Percentiles rank a stretch among this genome's conserved stretches.
Conservation (phyloP, 2,797 vertebrate genomes). For the Chaenodraco wilsoni region DNA sequence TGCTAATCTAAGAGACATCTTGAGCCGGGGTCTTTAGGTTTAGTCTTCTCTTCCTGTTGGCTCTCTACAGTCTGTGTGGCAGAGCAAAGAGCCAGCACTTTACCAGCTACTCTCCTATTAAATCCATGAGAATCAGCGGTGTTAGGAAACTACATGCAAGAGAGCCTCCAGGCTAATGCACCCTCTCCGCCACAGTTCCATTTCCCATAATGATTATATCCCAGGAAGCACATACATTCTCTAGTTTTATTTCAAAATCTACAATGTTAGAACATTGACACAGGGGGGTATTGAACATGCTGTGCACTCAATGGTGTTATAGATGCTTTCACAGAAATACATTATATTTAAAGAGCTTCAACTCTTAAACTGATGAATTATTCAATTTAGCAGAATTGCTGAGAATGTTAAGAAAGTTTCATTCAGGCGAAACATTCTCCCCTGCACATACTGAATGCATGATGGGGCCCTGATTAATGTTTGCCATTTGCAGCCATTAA, state of each 20-base stretch:
- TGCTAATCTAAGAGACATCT: background rate
- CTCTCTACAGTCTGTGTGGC: background rate
- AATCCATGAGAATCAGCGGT: constrained; percentile 33
- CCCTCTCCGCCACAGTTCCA: constrained; percentile 8
- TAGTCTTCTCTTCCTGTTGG: background rate
- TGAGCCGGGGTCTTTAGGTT: background rate
- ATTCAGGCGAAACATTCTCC: background rate
- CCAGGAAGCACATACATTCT: constrained; percentile 28
- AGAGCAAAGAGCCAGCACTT: constrained; percentile 12
- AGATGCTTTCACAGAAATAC: background rate
- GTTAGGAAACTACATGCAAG: constrained; percentile 31
- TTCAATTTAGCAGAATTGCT: background rate
- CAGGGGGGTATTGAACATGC: constrained; percentile 8
- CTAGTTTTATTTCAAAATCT: constrained; percentile 26
- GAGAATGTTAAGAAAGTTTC: background rate
- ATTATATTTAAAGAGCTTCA: background rate
- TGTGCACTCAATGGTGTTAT: background rate
- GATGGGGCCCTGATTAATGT: constrained; percentile 45
- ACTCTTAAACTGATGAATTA: constrained; percentile 8
- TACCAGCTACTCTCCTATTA: constrained; percentile 16
- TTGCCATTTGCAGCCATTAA: constrained; percentile 56
- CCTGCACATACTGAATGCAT: constrained; percentile 22
- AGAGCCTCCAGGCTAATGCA: constrained; percentile 24
- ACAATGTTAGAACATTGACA: constrained; percentile 11
- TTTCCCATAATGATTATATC: constrained; percentile 40